A percentile compares a stretch with the other conserved stretches of the same genome.
phyloP scores from a whole-genome alignment of 2,888 invertebrate species.

The Protonemura montana region DNA sequence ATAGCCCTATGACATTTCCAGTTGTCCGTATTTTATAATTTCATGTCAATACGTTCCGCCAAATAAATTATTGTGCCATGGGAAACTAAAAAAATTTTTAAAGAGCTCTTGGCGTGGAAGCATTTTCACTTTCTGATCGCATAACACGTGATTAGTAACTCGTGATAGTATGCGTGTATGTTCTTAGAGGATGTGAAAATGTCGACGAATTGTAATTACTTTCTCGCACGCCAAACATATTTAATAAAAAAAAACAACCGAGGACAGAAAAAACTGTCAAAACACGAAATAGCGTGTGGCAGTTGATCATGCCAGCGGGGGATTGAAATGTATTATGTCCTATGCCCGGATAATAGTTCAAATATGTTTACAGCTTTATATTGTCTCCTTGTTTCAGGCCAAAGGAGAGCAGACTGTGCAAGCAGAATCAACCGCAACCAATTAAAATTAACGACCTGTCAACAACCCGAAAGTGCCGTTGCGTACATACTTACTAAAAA shows the following conservation, averaged over 20 bases:
- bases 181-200: not conserved
- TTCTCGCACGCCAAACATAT: not conserved
- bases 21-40: no score
- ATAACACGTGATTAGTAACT: not conserved
- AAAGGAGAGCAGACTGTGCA: not conserved
- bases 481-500: not conserved
- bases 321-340: not conserved
- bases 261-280: not conserved
- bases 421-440: not conserved
- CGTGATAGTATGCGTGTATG: not conserved
- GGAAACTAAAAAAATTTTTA: no score
- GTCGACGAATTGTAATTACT: not conserved
- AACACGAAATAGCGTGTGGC: not conserved
- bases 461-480: no score
- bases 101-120: no score
- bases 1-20: no score
- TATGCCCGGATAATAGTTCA: not conserved
- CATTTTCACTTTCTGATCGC: no score
- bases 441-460: not conserved
- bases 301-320: not conserved
- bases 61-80: no score
- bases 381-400: not conserved
- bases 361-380: not conserved
- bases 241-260: not conserved
- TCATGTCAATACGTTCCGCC: no score